Conservation (phyloP, 2,888 invertebrate species). For the Leuctra nigra region DNA sequence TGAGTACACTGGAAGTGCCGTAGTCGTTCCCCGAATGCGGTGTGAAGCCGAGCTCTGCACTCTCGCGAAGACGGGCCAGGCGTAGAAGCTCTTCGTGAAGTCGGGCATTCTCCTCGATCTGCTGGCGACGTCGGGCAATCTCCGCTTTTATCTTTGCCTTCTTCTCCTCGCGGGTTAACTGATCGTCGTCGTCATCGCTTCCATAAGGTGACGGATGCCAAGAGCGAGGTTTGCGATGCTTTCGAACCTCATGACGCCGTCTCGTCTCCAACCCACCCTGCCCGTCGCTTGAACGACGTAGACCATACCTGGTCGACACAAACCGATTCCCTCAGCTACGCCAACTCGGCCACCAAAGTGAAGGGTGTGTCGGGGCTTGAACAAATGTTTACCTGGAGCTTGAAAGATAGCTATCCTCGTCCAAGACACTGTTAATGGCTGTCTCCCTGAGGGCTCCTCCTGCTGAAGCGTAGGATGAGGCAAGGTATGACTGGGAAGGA, state of each 20-base stretch:
- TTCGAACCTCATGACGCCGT: conserved; percentile 33
- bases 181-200: conserved; percentile 45
- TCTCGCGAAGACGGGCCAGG: conserved; percentile 39
- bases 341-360: conserved; percentile 12
- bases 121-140: conserved; percentile 51
- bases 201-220: conserved; percentile 48
- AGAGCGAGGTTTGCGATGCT: conserved; percentile 40
- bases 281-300: conserved; percentile 35
- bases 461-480: conserved; percentile 37
- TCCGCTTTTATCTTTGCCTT: conserved; percentile 52
- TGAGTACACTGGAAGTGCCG: conserved; percentile 37
- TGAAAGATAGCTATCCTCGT: conserved; percentile 34
- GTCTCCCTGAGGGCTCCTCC: conserved; percentile 39
- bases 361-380: conserved; percentile 13
- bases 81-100: conserved; percentile 45
- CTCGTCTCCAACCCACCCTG: conserved; percentile 30
- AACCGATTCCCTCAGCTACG: conserved; percentile 9
- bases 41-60: conserved; percentile 36
- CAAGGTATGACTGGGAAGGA: conserved; percentile 38
- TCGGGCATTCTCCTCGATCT: conserved; percentile 51
- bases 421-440: conserved; percentile 39
- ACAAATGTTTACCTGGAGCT: conserved; percentile 29
- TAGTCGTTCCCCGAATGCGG: conserved; percentile 27
- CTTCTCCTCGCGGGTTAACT: conserved; percentile 48
- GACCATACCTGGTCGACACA: conserved; percentile 32